phyloP scores from a whole-genome alignment of 2,113 vertebrate genomes.

The Lutjanus erythropterus region DNA sequence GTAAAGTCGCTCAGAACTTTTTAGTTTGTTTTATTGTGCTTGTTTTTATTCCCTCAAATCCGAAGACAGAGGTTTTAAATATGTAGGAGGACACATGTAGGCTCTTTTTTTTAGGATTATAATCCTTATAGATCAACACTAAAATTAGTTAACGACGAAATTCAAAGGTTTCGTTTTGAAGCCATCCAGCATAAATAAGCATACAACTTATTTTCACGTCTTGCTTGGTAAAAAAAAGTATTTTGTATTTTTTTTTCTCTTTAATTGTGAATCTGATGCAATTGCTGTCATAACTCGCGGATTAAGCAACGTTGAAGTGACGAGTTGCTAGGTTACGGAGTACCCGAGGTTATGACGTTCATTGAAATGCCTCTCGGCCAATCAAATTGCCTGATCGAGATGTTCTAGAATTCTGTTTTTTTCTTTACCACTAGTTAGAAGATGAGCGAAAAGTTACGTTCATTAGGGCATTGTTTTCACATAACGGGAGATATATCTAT shows the following conservation, averaged over 20 bases:
- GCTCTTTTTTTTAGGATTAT: background rate
- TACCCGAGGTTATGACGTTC: background rate
- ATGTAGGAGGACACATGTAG: background rate
- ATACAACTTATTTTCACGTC: background rate
- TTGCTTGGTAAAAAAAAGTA: background rate
- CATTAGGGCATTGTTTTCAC: background rate
- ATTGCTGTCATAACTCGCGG: background rate
- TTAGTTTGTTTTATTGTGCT: slow-evolving; percentile 7
- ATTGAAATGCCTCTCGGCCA: slow-evolving; percentile 4
- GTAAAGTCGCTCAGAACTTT: background rate
- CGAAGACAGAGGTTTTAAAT: background rate
- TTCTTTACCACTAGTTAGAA: background rate
- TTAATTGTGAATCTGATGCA: background rate
- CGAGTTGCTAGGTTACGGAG: background rate
- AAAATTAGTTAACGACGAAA: too few species aligned
- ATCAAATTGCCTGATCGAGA: background rate
- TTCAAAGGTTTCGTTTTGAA: background rate
- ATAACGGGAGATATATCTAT: too few species aligned
- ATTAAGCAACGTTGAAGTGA: background rate
- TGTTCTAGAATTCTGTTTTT: too few species aligned
- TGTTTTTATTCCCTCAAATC: slow-evolving; percentile 8
- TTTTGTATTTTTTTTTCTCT: background rate
- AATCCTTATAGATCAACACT: background rate
- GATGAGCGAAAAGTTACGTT: background rate
- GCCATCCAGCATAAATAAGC: background rate